phyloP scores from a whole-genome alignment of 2,888 invertebrate species.

The Lucinisca nassula region DNA sequence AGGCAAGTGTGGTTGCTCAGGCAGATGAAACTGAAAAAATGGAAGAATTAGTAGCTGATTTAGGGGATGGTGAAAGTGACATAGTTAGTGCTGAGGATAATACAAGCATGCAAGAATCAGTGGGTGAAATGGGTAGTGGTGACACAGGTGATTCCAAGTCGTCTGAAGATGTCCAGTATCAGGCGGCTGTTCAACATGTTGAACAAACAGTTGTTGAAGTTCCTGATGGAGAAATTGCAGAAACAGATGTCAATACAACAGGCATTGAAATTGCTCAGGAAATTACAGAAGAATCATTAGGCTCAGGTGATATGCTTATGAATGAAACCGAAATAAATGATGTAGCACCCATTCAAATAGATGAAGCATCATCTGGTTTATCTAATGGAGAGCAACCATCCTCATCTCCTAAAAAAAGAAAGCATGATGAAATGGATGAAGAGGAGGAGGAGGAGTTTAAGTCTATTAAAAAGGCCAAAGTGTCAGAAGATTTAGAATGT shows the following conservation, averaged over 20 bases:
- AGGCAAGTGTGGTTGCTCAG: slow-evolving; percentile 8
- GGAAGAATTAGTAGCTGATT: neutral
- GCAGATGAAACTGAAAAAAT: slow-evolving; percentile 11
- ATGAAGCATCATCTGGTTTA: neutral
- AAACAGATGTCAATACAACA: slow-evolving; percentile 11
- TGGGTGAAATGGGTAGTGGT: slow-evolving; percentile 19
- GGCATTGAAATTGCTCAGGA: slow-evolving; percentile 46
- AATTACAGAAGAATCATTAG: slow-evolving; percentile 17
- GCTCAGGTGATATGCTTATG: neutral
- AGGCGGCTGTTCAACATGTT: slow-evolving; percentile 37
- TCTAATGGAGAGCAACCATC: neutral
- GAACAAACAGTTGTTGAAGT: slow-evolving; percentile 28
- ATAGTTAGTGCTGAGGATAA: neutral
- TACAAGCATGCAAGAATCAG: neutral
- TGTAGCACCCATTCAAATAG: neutral
- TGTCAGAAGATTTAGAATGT: slow-evolving; percentile 35
- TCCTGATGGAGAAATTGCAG: slow-evolving; percentile 16
- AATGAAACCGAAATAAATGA: neutral
- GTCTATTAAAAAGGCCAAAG: slow-evolving; percentile 59
- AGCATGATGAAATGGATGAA: slow-evolving; percentile 66
- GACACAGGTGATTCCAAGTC: slow-evolving; percentile 5
- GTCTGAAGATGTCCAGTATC: slow-evolving; percentile 43
- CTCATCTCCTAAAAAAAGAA: slow-evolving; percentile 54
- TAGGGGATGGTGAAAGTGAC: slow-evolving; percentile 6
- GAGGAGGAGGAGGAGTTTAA: slow-evolving; percentile 47